phyloP scores from a whole-genome alignment of 1,140 invertebrate genomes.

The Macrosteles quadrilineatus region DNA sequence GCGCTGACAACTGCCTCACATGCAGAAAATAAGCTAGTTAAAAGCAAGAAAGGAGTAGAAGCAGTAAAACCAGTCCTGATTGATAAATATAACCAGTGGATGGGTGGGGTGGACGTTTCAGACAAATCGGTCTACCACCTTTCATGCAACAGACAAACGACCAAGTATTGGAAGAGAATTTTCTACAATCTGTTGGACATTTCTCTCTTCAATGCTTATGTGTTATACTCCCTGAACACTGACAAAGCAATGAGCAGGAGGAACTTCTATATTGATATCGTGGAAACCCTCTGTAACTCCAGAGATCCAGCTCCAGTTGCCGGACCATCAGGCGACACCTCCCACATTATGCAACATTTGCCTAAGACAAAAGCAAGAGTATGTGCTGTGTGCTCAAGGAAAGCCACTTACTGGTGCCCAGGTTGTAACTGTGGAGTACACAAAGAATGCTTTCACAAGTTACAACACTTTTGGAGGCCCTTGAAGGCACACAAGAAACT shows the following conservation, averaged over 20 bases:
- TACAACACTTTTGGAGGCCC: neutral
- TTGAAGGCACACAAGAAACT: too few relatives aligned
- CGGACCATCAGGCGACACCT: too few relatives aligned
- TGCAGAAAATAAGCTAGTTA: conserved; percentile 6
- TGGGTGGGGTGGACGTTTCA: neutral
- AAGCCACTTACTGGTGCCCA: neutral
- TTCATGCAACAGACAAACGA: neutral
- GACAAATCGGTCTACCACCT: neutral
- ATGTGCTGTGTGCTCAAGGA: neutral
- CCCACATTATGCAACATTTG: too few relatives aligned
- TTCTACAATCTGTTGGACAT: neutral
- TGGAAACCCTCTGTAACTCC: neutral
- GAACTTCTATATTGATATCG: neutral
- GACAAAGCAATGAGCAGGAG: neutral
- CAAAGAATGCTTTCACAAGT: neutral
- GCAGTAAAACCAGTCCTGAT: conserved; percentile 2
- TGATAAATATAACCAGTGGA: too few relatives aligned
- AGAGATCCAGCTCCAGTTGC: neutral
- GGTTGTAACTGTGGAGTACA: neutral
- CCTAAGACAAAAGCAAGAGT: neutral
- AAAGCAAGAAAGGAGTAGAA: conserved; percentile 15
- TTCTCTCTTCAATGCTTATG: neutral
- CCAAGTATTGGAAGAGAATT: too few relatives aligned
- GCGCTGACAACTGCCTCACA: neutral
- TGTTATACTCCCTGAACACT: neutral